Percentiles rank a stretch among this genome's conserved stretches.
These are phyloP conservation scores for Plebejus melissa DNA, from an alignment of 2,888 invertebrate species.

Conservation along the genomic window DNA sequence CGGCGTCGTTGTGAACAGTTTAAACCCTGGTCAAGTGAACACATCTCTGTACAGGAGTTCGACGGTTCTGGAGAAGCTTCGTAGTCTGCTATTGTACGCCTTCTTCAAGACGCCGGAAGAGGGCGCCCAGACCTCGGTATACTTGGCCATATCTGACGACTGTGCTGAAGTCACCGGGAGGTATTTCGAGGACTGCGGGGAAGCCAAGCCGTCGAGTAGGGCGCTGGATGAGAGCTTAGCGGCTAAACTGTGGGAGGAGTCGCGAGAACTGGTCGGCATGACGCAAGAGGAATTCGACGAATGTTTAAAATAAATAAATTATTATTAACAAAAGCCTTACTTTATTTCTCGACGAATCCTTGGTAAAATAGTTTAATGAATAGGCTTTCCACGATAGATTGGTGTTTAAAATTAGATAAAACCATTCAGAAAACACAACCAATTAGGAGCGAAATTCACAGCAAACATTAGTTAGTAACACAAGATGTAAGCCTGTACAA, in stretches of 20 bases:
- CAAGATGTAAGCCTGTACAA: neutral
- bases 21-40: conserved; percentile 92
- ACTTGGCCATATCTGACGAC: conserved; percentile 86
- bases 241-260: conserved; percentile 86
- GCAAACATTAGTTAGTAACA: conserved; percentile 26
- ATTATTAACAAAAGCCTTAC: neutral
- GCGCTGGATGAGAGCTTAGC: conserved; percentile 83
- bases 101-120: conserved; percentile 87
- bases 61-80: conserved; percentile 63
- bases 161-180: conserved; percentile 84
- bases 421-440: conserved; percentile 21
- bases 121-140: conserved; percentile 89
- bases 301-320: conserved; percentile 28
- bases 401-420: neutral
- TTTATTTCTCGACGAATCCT: neutral
- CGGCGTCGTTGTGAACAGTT: conserved; percentile 87
- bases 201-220: conserved; percentile 78
- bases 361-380: neutral
- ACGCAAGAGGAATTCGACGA: conserved; percentile 47
- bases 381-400: neutral
- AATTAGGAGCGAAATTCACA: conserved; percentile 24
- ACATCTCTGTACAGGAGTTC: conserved; percentile 86
- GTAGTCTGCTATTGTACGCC: conserved; percentile 82
- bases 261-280: conserved; percentile 60
- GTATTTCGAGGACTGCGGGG: conserved; percentile 89